Conservation (phyloP, 2,888 invertebrate species). For the Diogma glabrata region DNA sequence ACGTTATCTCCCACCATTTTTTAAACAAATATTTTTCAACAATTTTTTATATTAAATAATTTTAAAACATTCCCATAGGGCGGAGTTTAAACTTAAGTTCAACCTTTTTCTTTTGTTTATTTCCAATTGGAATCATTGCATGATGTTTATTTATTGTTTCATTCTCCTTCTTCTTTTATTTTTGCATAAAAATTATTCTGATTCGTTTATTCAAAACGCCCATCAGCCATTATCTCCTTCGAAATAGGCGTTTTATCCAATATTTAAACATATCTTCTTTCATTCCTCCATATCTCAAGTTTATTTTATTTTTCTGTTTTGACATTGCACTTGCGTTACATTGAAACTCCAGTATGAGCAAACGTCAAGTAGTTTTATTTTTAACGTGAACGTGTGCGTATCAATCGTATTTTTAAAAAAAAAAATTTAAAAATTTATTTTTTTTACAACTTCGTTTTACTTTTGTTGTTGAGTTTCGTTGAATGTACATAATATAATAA, state of each 20-base stretch:
- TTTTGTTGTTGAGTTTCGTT: too few species aligned
- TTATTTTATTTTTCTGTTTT: conserved; percentile 4
- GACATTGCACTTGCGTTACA: conserved; percentile 9
- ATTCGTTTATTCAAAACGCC: neutral
- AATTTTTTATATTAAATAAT: neutral
- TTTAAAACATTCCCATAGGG: conserved; percentile 2
- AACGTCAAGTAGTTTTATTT: conserved; percentile 32
- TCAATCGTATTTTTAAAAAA: conserved; percentile 19
- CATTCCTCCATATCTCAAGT: neutral
- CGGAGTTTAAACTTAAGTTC: neutral
- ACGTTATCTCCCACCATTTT: conserved; percentile 4
- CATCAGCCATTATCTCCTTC: conserved; percentile 9
- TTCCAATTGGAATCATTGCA: too few species aligned
- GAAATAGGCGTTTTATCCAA: neutral
- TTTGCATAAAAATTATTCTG: too few species aligned
- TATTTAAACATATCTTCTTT: neutral
- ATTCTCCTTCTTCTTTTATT: too few species aligned
- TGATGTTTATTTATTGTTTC: too few species aligned
- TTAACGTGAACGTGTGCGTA: conserved; percentile 35
- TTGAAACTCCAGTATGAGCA: conserved; percentile 3
- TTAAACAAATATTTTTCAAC: too few species aligned
- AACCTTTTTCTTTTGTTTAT: too few species aligned
- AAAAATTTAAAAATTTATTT: conserved; percentile 3
- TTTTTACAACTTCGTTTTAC: conserved; percentile 6
- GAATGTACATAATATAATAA: too few species aligned